Base-by-base conservation (phyloP, 1,140 invertebrate genomes). In the Frieseomelitta varia region DNA sequence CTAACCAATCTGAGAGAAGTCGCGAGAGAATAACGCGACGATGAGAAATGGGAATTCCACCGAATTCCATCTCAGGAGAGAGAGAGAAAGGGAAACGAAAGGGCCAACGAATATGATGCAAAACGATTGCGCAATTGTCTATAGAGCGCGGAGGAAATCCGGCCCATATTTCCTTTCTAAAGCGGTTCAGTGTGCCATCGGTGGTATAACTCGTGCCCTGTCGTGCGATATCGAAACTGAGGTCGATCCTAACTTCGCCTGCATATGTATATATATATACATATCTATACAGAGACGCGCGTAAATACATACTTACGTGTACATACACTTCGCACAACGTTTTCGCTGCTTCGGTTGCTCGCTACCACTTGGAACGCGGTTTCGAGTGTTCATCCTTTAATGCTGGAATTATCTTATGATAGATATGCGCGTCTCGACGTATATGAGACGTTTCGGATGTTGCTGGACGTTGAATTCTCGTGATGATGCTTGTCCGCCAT, bases 211-310 rank as follows among this genome's bases (percentile, higher is more conserved):
- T n/a, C 14, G 51, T 53, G 24, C 56, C 19, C 39, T 47, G 8
- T 47, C 39, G 39, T 8, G 39, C 39, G 39, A 63, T 81, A 81
- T 63, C 56, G 79, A 53, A 27, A 51, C 17, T 19, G 30, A 47
- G 85, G 79, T 86, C 86, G 85, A 87, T 87, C 79, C 58, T 73
- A 19, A 74, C 63, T 82, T 73, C 81, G 55, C 19, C 39, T 53
- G 55, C 73, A 75, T 73, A 71, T 61, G 24, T 14, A 61, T 24
- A 58, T 58, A 39, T 10, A 2, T 3, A n/a, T 12, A 24, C 51
- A 4, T 39, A n/a, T 19, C 24, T 24, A 47, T 3, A 1, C 11
- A n/a, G 4, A 14, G 27, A 4, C 19, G n/a, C 39, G 8, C 0
- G 39, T 47, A 47, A 47, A 47, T 47, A 47, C 39, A 6, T 47